phyloP scores from a whole-genome alignment of 2,113 vertebrate genomes.

The Channa argus region DNA sequence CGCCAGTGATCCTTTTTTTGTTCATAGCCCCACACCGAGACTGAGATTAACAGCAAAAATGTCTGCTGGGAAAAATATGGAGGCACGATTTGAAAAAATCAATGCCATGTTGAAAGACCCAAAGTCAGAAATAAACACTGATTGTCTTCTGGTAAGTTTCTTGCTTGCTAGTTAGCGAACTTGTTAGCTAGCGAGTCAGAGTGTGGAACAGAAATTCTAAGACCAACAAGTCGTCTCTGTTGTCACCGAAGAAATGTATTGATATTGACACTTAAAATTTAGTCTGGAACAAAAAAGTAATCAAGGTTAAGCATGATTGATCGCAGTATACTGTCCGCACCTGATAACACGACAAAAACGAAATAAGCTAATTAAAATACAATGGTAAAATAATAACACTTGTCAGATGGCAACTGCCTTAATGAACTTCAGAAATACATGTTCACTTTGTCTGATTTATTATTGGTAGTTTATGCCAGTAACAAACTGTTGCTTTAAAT shows the following conservation, averaged over 20 bases:
- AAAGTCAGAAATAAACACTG: constrained; percentile 97
- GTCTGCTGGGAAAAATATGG: constrained; percentile 93
- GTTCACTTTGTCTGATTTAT: not conserved
- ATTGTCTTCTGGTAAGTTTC: constrained; percentile 97
- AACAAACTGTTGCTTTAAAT: not conserved
- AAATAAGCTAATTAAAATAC: not conserved
- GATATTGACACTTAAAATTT: not conserved
- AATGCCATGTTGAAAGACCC: constrained; percentile 95
- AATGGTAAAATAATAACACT: not conserved
- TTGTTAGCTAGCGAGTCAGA: constrained; percentile 46
- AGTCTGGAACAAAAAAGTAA: not conserved
- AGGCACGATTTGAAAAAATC: constrained; percentile 96
- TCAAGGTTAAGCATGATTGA: not conserved
- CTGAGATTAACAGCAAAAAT: constrained; percentile 79
- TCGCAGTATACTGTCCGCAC: not conserved
- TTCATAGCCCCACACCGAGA: constrained; percentile 48
- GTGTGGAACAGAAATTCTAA: constrained; percentile 64
- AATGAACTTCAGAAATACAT: not conserved
- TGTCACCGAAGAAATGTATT: constrained; percentile 46
- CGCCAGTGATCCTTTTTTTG: constrained; percentile 62
- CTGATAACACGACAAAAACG: not conserved
- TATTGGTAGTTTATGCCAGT: not conserved
- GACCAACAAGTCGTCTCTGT: constrained; percentile 47
- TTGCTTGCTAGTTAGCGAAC: constrained; percentile 44
- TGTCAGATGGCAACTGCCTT: constrained; percentile 16